Evolutionary conservation across 2,888 invertebrate genomes (phyloP), one percentile per base, ranked within the genome.

Genomic region (Xanthia icteritia): DNA sequence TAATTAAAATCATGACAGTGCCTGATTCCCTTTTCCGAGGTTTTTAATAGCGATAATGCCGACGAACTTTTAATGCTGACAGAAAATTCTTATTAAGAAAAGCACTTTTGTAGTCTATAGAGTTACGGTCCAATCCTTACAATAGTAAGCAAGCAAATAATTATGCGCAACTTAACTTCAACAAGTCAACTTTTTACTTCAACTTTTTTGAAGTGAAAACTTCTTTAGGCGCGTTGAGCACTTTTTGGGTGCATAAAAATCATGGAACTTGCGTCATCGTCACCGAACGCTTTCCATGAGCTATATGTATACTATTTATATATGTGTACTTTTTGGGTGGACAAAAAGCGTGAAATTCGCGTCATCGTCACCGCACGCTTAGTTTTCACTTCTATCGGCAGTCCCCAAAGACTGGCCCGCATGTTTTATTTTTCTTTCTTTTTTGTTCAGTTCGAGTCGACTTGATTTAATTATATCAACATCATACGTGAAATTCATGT

Each of bases 1-100:
- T 66, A 77, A 83, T 69, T 70, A 63, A 67, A 83, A 70, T 83
- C 36, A 70, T 61, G 83, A 70, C 68, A 58, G 36, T 66, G 65
- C 42, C 70, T 42, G 60, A 70, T 83, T 67, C 5, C 27, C 20
- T 9, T 68, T 70, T 82, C 64, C 45, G 45, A 36, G 36, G 23
- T 60, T 54, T 81, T 73, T 70, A 83, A 69, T 45, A 56, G 36
- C 27, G 63, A 70, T 56, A 66, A 67, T 63, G 61, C 17, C 2
- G 13, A 13, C 5, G 4, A 67, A 63, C 67, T 56, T 79, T 74
- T 23, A 51, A 65, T 51, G 5, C 56, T 17, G 51, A 23, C 1
- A 42, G 17, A 51, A 64, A 27, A 51, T n/a, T n/a, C 5, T 48
- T 56, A 56, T 39, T n/a, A n/a, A 27, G 20, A 27, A 27, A 23